These are phyloP conservation scores for Hirtodrosophila duncani DNA, from an alignment of 2,888 invertebrate genomes.

Conservation along the genomic window DNA sequence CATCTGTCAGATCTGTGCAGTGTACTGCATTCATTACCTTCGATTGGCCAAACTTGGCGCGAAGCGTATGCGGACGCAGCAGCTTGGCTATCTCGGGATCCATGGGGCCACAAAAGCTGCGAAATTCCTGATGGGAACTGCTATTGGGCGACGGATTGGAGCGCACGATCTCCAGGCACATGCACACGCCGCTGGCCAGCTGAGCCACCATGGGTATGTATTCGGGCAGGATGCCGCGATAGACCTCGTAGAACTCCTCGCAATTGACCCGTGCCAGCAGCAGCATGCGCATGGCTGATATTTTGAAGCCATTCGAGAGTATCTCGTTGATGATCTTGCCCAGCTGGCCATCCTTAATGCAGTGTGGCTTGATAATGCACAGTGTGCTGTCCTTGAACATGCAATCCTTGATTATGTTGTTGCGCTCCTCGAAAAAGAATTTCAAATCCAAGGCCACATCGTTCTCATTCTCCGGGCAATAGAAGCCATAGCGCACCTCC, in stretches of 20 bases:
- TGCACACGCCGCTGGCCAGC: slow-evolving; percentile 89
- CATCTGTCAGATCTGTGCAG: slow-evolving; percentile 95
- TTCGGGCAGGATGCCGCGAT: slow-evolving; percentile 91
- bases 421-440: slow-evolving; percentile 82
- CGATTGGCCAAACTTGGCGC: slow-evolving; percentile 90
- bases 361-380: slow-evolving; percentile 94
- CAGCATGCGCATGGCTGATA: slow-evolving; percentile 89
- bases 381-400: slow-evolving; percentile 85
- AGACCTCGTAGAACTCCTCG: slow-evolving; percentile 94
- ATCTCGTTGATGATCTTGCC: slow-evolving; percentile 87
- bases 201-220: slow-evolving; percentile 91
- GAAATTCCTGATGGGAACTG: slow-evolving; percentile 85
- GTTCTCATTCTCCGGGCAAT: slow-evolving; percentile 82
- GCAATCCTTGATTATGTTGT: slow-evolving; percentile 80
- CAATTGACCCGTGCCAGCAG: slow-evolving; percentile 89
- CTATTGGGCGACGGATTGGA: slow-evolving; percentile 79
- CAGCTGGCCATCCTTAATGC: slow-evolving; percentile 84
- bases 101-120: slow-evolving; percentile 91
- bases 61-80: slow-evolving; percentile 88
- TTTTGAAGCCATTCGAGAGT: slow-evolving; percentile 85
- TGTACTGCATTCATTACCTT: slow-evolving; percentile 93
- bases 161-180: slow-evolving; percentile 90
- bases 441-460: slow-evolving; percentile 79
- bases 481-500: slow-evolving; percentile 83
- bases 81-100: slow-evolving; percentile 95